These are phyloP conservation scores for Melieria crassipennis DNA, from an alignment of 2,888 invertebrate species.

Conservation along the genomic window DNA sequence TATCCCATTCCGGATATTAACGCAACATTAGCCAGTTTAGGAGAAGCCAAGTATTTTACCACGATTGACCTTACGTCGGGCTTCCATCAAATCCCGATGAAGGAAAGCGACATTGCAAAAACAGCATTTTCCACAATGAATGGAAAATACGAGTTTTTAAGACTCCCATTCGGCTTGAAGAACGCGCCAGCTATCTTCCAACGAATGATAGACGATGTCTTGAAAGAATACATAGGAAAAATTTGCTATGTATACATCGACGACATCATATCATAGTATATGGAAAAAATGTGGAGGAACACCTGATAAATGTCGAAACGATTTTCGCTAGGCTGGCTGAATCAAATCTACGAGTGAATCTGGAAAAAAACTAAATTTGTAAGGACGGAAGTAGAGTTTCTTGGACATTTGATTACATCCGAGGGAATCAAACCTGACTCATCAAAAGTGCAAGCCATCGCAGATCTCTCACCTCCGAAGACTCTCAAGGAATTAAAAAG, in stretches of 20 bases:
- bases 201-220: slow-evolving; percentile 22
- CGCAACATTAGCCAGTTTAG: no score
- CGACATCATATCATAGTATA: no score
- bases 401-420: slow-evolving; percentile 30
- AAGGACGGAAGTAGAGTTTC: slow-evolving; percentile 28
- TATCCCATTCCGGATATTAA: no score
- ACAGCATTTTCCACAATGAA: no score
- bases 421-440: neutral
- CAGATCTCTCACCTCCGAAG: slow-evolving; percentile 21
- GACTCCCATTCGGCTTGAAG: slow-evolving; percentile 16
- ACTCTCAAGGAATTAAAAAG: slow-evolving; percentile 39
- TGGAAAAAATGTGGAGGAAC: slow-evolving; percentile 21
- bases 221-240: slow-evolving; percentile 20
- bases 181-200: neutral
- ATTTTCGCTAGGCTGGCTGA: slow-evolving; percentile 26
- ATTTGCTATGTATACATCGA: slow-evolving; percentile 20
- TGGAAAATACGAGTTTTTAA: slow-evolving; percentile 16
- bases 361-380: slow-evolving; percentile 31
- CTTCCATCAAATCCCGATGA: no score
- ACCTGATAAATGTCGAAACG: slow-evolving; percentile 19
- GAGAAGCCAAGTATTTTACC: no score
- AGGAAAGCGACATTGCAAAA: no score
- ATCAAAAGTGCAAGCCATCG: slow-evolving; percentile 18
- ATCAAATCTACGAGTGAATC: slow-evolving; percentile 18
- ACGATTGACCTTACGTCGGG: no score